Evolutionary conservation across 2,888 invertebrate genomes (phyloP).

Genomic region (Doris montereyensis): DNA sequence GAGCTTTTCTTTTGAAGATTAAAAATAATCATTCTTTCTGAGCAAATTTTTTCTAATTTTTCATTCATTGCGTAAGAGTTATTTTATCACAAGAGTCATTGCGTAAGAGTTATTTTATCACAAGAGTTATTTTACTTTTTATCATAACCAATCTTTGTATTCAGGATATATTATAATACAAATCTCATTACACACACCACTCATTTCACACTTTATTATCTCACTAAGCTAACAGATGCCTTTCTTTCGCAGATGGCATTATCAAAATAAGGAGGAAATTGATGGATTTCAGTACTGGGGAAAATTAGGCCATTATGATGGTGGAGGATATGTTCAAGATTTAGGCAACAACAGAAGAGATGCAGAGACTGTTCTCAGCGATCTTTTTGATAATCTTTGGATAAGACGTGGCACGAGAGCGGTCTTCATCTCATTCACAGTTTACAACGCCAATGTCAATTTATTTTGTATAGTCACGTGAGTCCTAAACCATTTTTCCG

Average conservation of each 20-base stretch:
- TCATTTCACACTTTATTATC: not conserved
- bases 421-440: constrained; percentile 80
- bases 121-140: no score
- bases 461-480: constrained; percentile 74
- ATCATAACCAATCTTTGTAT: no score
- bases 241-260: constrained; percentile 59
- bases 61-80: not conserved
- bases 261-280: constrained; percentile 51
- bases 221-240: not conserved
- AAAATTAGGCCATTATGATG: constrained; percentile 62
- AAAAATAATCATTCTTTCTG: not conserved
- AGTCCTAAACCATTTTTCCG: no score
- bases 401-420: constrained; percentile 79
- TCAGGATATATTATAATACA: no score
- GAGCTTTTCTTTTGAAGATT: no score
- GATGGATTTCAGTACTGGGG: constrained; percentile 59
- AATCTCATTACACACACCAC: no score
- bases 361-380: constrained; percentile 73
- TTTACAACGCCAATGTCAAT: constrained; percentile 82
- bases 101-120: not conserved
- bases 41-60: not conserved
- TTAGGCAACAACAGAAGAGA: constrained; percentile 72
- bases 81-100: no score
- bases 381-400: constrained; percentile 77
- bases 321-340: constrained; percentile 73